Percentiles rank a stretch among this genome's conserved stretches.
Conservation (phyloP, 1,140 invertebrate genomes). For the Bombus breviceps region DNA sequence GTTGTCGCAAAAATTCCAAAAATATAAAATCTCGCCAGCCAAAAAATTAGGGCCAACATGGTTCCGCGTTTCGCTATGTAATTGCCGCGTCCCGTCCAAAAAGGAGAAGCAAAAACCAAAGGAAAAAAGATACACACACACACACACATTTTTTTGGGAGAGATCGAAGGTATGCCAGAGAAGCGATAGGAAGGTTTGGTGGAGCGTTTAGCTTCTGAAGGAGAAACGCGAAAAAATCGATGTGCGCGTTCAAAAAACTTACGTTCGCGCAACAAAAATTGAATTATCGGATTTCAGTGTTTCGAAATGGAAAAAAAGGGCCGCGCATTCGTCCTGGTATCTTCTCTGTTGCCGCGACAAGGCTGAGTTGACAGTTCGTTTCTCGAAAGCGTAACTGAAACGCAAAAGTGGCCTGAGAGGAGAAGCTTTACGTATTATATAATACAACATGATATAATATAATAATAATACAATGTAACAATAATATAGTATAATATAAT, state of each 20-base stretch:
- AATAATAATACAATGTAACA: background rate
- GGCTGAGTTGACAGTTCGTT: conserved; percentile 59
- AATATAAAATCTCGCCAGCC: conserved; percentile 83
- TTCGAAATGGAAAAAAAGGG: conserved; percentile 56
- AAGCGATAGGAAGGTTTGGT: conserved; percentile 48
- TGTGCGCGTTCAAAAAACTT: conserved; percentile 66
- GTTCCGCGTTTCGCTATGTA: conserved; percentile 45
- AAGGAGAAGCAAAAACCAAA: conserved; percentile 33
- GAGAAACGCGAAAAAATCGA: conserved; percentile 48
- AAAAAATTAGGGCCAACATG: conserved; percentile 77
- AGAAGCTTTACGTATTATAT: conserved; percentile 59
- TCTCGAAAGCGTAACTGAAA: conserved; percentile 64
- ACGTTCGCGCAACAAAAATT: conserved; percentile 63
- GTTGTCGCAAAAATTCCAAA: conserved; percentile 80
- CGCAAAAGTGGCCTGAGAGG: conserved; percentile 54
- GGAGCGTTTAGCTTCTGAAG: conserved; percentile 46
- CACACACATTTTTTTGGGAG: background rate
- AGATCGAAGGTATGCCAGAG: conserved; percentile 39
- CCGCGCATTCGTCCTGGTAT: conserved; percentile 38
- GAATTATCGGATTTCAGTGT: background rate
- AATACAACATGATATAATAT: conserved; percentile 45
- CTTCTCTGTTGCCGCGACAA: conserved; percentile 41
- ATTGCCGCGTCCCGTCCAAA: conserved; percentile 50
- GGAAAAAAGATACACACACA: background rate
- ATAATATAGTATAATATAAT: conserved; percentile 52